Conservation (phyloP, 2,888 invertebrate genomes). For the Lampropteryx suffumata region DNA sequence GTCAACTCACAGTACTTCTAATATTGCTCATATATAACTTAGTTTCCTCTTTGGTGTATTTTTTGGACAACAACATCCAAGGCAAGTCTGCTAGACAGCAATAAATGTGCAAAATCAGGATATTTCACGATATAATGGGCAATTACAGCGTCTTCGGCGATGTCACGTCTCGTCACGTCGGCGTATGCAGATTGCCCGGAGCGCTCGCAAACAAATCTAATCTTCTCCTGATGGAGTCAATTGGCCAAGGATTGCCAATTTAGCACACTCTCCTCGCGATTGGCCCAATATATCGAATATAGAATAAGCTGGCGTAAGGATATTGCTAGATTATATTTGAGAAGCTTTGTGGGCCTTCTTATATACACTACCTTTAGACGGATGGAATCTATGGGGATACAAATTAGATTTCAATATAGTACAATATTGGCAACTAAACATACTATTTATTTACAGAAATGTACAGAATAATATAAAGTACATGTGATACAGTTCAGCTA, state of each 20-base stretch:
- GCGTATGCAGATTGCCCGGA: slow-evolving; percentile 21
- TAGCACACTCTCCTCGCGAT: slow-evolving; percentile 32
- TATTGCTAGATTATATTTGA: slow-evolving; percentile 39
- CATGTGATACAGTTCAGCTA: too few species aligned
- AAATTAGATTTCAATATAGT: too few species aligned
- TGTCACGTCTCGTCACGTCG: slow-evolving; percentile 16
- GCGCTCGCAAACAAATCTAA: slow-evolving; percentile 49
- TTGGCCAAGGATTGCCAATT: slow-evolving; percentile 45
- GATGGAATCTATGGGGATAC: too few species aligned
- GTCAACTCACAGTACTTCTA: too few species aligned
- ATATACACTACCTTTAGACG: background rate
- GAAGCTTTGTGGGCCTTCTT: slow-evolving; percentile 15
- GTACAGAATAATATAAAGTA: too few species aligned
- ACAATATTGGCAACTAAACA: too few species aligned
- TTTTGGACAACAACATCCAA: too few species aligned
- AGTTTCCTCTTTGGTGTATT: too few species aligned
- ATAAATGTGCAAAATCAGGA: slow-evolving; percentile 4
- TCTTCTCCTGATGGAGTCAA: slow-evolving; percentile 37
- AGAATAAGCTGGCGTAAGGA: slow-evolving; percentile 28
- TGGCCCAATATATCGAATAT: slow-evolving; percentile 36
- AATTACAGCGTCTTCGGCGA: slow-evolving; percentile 1
- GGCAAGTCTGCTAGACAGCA: background rate
- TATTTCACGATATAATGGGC: slow-evolving; percentile 7
- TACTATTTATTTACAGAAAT: too few species aligned
- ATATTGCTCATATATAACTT: too few species aligned